Percentiles rank a stretch among this genome's conserved stretches.
Evolutionary conservation across 2,113 vertebrate species (phyloP).

Genomic region (Cynopterus brachyotis): DNA sequence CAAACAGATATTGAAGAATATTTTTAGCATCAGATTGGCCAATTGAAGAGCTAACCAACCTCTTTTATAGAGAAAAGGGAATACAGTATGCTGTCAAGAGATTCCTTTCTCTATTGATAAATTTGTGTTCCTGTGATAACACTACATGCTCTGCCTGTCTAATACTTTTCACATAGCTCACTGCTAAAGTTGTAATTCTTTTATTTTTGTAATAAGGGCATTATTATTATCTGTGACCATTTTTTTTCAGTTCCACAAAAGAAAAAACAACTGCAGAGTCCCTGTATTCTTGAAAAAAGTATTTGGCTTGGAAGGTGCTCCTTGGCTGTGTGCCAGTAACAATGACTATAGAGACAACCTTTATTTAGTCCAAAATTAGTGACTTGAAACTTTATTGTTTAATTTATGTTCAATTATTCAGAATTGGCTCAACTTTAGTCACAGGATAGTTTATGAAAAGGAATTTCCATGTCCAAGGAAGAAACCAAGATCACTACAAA

Average conservation of each 20-base stretch:
- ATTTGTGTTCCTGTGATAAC: not conserved
- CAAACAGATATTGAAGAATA: not conserved
- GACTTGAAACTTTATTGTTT: not conserved
- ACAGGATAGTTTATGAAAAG: not conserved
- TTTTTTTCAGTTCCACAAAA: not conserved
- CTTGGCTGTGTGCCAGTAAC: not conserved
- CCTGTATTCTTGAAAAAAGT: not conserved
- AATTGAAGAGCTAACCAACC: not conserved
- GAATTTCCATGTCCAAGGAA: constrained; percentile 18
- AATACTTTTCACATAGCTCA: not conserved
- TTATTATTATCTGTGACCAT: not conserved
- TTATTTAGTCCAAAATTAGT: not conserved
- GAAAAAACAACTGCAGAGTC: not conserved
- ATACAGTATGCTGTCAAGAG: not conserved
- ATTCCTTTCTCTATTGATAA: not conserved
- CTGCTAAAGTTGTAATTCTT: not conserved
- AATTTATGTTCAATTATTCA: not conserved
- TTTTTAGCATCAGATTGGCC: not conserved
- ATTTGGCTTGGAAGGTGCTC: constrained; percentile 37
- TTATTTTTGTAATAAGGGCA: not conserved
- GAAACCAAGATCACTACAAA: not conserved
- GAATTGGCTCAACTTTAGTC: not conserved
- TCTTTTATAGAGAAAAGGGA: not conserved
- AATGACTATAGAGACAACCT: not conserved
- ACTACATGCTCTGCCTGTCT: not conserved